Base-by-base conservation (phyloP, 1,140 invertebrate species). In the Eupristina koningsbergeri region DNA sequence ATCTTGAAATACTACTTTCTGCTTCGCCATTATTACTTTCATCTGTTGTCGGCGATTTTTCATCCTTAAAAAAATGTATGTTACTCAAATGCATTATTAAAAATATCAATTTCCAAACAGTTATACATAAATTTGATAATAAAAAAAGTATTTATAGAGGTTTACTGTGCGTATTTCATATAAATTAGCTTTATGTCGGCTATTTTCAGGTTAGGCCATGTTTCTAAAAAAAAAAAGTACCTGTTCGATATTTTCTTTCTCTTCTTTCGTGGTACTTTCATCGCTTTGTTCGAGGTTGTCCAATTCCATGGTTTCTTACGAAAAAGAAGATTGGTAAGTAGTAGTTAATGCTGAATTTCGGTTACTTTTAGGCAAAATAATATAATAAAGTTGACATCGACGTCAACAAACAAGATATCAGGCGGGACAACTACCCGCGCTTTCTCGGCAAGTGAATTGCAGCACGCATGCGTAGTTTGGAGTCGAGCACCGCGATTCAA, bases 331-430 rank as follows among this genome's bases (percentile, higher is more conserved):
- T 50, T 81, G 63, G 61, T 61, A 45, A 36, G 50, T 81, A 61
- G 1, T 17, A 74, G 61, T 61, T 29, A 61, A 58, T n/a, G n/a
- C 29, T 26, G 22, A 22, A 26, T 50, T 80, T 53, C 47, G 26
- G 0, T 58, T 58, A 61, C 31, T 45, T 61, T 79, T 61, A 74
- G 53, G 17, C 50, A 61, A 41, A 50, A 71, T 53, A 39, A 71
- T 53, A 39, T 8, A 39, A n/a, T 26, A 13, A 29, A 34, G 50
- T 36, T 67, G 73, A 77, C 75, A 76, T 71, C 81, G 71, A 83
- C 64, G 81, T 78, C 81, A 83, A 83, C 75, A 83, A 83, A 83
- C 17, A 81, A 75, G 67, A 34, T n/a, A 47, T 64, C 71, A 81
- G 61, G 80, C 69, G 53, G 71, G 61, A 83, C 29, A 39, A 67